Evolutionary conservation across 2,113 vertebrate species (phyloP).

Genomic region (Ageneiosus marmoratus): DNA sequence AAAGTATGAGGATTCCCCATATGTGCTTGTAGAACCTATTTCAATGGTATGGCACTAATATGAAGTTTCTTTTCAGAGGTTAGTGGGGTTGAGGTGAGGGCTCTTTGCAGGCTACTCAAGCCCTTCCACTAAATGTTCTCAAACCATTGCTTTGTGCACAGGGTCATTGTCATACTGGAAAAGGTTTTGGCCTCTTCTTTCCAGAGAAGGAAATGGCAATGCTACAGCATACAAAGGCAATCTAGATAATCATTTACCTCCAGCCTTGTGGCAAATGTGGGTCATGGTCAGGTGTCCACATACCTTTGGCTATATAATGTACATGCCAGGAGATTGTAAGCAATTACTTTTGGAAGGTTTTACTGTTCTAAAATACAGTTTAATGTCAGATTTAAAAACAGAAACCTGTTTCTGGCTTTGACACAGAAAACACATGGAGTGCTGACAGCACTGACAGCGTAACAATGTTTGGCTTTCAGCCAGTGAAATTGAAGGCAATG

Average conservation of each 20-base stretch:
- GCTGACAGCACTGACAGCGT: background rate
- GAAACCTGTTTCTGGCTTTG: conserved; percentile 2
- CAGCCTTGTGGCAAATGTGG: background rate
- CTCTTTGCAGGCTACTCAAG: background rate
- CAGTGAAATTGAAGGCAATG: background rate
- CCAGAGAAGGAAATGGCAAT: too few relatives aligned
- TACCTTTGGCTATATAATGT: background rate
- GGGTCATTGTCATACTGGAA: background rate
- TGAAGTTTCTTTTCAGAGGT: background rate
- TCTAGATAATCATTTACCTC: background rate
- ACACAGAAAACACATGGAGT: background rate
- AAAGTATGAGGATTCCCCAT: background rate
- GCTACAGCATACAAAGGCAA: background rate
- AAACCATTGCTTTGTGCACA: background rate
- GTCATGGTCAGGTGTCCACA: background rate
- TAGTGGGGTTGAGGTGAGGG: background rate
- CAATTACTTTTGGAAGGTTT: background rate
- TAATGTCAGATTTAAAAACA: conserved; percentile 12
- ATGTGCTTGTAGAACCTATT: background rate
- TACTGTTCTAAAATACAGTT: background rate
- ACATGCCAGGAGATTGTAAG: background rate
- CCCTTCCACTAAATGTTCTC: background rate
- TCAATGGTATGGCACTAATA: background rate
- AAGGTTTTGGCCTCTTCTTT: background rate
- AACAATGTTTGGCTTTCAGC: conserved; percentile 22